These are phyloP conservation scores for Tribolium castaneum DNA, from an alignment of 1,140 invertebrate species.

Conservation along the genomic window DNA sequence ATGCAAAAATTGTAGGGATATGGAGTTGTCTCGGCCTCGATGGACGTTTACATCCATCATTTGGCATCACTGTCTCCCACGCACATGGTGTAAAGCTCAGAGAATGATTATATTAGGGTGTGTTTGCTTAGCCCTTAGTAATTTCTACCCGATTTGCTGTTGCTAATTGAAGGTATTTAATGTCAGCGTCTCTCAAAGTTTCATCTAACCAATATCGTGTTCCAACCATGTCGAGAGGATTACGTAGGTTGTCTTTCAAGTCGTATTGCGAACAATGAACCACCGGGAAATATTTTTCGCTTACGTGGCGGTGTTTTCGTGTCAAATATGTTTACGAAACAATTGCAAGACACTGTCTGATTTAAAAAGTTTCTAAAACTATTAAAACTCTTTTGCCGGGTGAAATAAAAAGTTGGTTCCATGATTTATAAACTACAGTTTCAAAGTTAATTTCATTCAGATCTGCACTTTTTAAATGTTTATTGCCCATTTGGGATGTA, in stretches of 20 bases:
- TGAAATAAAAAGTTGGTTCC: too few relatives aligned
- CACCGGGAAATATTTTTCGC: too few relatives aligned
- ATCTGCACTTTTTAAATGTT: too few relatives aligned
- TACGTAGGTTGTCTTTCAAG: not conserved
- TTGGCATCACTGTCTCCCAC: not conserved
- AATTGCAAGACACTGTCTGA: too few relatives aligned
- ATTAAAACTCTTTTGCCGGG: too few relatives aligned
- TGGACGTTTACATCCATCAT: not conserved
- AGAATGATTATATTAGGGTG: not conserved
- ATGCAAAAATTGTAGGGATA: not conserved
- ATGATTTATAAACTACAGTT: too few relatives aligned
- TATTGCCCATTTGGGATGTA: too few relatives aligned
- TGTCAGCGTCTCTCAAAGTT: not conserved
- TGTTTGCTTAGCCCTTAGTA: not conserved
- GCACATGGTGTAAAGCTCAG: not conserved
- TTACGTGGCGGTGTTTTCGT: too few relatives aligned
- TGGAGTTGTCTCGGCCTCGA: not conserved
- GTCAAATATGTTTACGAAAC: too few relatives aligned
- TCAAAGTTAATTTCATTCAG: too few relatives aligned
- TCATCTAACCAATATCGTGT: not conserved
- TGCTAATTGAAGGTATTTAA: not conserved
- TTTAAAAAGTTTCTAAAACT: too few relatives aligned
- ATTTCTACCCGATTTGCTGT: not conserved
- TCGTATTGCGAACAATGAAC: not conserved
- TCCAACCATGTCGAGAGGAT: not conserved